phyloP scores from a whole-genome alignment of 2,797 vertebrate genomes.

The Gastrophryne carolinensis region DNA sequence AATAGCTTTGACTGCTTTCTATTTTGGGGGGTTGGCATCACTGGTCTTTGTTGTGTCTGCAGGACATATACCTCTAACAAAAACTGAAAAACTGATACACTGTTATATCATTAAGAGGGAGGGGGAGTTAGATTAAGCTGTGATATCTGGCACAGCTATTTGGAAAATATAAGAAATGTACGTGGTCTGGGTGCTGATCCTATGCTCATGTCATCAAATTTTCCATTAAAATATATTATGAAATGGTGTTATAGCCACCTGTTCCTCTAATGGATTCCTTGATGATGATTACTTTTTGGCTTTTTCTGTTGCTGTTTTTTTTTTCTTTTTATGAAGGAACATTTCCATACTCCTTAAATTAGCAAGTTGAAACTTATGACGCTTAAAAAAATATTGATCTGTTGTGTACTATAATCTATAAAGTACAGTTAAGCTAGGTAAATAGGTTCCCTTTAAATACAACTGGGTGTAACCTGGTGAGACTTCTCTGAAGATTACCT shows the following conservation, averaged over 20 bases:
- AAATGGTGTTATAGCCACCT: neutral
- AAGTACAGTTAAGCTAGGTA: too few relatives aligned
- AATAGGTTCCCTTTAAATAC: too few relatives aligned
- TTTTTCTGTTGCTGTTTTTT: neutral
- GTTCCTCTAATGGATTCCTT: neutral
- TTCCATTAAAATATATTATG: neutral
- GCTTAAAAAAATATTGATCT: too few relatives aligned
- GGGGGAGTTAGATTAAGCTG: neutral
- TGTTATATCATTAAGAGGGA: neutral
- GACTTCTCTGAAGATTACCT: too few relatives aligned
- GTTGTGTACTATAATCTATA: too few relatives aligned
- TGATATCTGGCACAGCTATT: neutral
- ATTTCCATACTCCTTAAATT: neutral
- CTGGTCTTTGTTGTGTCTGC: constrained; percentile 37
- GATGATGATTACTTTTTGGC: neutral
- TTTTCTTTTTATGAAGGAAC: neutral
- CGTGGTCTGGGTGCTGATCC: neutral
- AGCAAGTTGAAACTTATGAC: too few relatives aligned
- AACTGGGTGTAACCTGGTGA: too few relatives aligned
- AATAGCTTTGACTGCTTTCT: neutral
- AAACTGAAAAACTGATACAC: neutral
- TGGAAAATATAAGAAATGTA: neutral
- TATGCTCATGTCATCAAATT: neutral
- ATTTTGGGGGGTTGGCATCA: constrained; percentile 7
- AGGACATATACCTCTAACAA: neutral